A percentile compares a stretch with the other conserved stretches of the same genome.
phyloP scores from a whole-genome alignment of 2,888 invertebrate species.

The Eilema depressum region DNA sequence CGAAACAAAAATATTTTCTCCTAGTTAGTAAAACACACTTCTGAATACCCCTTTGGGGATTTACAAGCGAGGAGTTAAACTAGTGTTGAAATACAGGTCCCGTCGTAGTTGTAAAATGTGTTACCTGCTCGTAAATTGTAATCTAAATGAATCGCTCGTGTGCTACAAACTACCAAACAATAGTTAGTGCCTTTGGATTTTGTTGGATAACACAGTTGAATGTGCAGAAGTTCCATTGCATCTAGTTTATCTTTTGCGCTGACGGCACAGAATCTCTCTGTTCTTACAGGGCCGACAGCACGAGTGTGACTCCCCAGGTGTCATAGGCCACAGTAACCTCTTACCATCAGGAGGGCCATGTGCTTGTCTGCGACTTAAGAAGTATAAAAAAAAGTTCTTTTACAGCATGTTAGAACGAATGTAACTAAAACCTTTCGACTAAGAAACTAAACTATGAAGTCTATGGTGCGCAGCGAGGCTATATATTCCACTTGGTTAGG shows the following conservation, averaged over 20 bases:
- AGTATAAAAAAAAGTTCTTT: no score
- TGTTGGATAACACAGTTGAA: slow-evolving; percentile 7
- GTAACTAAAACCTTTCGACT: no score
- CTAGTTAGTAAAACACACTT: not conserved
- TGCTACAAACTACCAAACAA: slow-evolving; percentile 32
- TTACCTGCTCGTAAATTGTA: slow-evolving; percentile 23
- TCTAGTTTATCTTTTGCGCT: not conserved
- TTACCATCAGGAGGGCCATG: no score
- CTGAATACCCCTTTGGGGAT: not conserved
- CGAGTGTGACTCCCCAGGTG: no score
- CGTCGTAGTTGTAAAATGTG: slow-evolving; percentile 6
- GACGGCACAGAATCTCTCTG: no score
- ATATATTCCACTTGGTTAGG: no score
- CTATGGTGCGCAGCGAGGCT: no score
- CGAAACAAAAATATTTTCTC: not conserved
- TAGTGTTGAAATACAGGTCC: slow-evolving; percentile 8
- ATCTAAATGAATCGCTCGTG: slow-evolving; percentile 31
- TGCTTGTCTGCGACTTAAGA: no score
- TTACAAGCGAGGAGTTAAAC: slow-evolving; percentile 12
- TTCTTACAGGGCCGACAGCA: no score
- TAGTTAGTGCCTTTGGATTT: slow-evolving; percentile 23
- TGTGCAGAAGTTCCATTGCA: slow-evolving; percentile 33
- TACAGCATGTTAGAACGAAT: no score
- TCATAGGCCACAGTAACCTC: no score
- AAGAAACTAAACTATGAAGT: no score